Conservation (phyloP, 1,140 invertebrate genomes). For the Drosophila gunungcola region DNA sequence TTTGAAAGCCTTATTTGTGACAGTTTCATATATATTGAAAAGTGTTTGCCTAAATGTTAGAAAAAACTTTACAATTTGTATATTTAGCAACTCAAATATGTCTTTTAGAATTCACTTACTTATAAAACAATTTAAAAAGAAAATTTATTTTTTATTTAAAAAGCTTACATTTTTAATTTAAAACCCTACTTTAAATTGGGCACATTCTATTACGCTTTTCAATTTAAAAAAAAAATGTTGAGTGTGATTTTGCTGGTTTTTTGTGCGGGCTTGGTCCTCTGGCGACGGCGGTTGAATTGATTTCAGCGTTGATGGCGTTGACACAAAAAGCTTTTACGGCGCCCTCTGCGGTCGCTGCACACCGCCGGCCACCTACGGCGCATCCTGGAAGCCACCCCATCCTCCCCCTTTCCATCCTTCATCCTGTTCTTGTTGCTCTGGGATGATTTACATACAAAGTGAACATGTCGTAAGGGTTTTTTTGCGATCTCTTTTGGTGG, state of each 20-base stretch:
- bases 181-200: too few relatives aligned
- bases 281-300: conserved; percentile 77
- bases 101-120: too few relatives aligned
- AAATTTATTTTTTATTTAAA: too few relatives aligned
- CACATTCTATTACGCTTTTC: too few relatives aligned
- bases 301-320: conserved; percentile 83
- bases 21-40: too few relatives aligned
- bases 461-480: conserved; percentile 66
- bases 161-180: too few relatives aligned
- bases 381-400: conserved; percentile 49
- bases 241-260: conserved; percentile 14
- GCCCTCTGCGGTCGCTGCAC: conserved; percentile 77
- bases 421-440: conserved; percentile 57
- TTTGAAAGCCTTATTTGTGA: too few relatives aligned
- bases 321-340: conserved; percentile 83
- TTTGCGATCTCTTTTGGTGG: conserved; percentile 31
- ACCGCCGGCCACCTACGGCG: conserved; percentile 81
- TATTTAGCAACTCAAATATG: too few relatives aligned
- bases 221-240: neutral
- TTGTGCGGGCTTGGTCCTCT: conserved; percentile 28
- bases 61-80: too few relatives aligned
- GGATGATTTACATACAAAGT: conserved; percentile 83
- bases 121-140: too few relatives aligned
- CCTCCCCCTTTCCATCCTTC: conserved; percentile 33
- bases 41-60: too few relatives aligned